Conservation (phyloP, 2,797 vertebrate genomes). For the Sandelia bainsii region DNA sequence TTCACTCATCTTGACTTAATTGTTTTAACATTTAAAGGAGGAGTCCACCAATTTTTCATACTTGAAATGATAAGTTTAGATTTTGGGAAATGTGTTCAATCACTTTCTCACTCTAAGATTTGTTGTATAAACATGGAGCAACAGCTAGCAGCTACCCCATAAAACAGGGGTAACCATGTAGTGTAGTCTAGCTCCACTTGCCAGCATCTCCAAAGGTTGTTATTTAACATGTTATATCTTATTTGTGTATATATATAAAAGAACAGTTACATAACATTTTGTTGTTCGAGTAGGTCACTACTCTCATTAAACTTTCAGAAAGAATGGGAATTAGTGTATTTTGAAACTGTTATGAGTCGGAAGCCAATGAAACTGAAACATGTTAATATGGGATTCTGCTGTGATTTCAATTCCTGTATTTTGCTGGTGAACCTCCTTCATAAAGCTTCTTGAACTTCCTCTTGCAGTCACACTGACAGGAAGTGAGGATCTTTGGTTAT, state of each 20-base stretch:
- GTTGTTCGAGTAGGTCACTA: neutral
- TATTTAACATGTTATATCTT: neutral
- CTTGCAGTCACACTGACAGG: conserved; percentile 16
- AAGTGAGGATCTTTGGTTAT: conserved; percentile 15
- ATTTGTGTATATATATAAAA: no score
- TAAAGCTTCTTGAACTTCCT: conserved; percentile 26
- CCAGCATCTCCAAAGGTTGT: neutral
- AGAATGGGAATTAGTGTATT: neutral
- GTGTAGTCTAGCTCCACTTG: no score
- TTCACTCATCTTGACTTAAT: no score
- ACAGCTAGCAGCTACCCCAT: neutral
- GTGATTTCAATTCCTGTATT: conserved; percentile 67
- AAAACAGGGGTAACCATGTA: neutral
- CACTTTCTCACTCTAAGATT: no score
- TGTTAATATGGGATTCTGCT: neutral
- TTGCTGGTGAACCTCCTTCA: neutral
- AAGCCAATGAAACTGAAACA: conserved; percentile 20
- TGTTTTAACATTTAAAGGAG: no score
- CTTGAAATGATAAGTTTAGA: no score
- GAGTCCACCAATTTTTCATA: no score
- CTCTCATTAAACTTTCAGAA: neutral
- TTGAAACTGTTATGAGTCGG: neutral
- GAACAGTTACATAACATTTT: neutral
- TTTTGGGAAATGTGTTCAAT: no score
- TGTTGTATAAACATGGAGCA: no score